Percentiles rank a stretch among this genome's conserved stretches.
phyloP scores from a whole-genome alignment of 1,140 invertebrate genomes.

The Drosophila micromelanica region DNA sequence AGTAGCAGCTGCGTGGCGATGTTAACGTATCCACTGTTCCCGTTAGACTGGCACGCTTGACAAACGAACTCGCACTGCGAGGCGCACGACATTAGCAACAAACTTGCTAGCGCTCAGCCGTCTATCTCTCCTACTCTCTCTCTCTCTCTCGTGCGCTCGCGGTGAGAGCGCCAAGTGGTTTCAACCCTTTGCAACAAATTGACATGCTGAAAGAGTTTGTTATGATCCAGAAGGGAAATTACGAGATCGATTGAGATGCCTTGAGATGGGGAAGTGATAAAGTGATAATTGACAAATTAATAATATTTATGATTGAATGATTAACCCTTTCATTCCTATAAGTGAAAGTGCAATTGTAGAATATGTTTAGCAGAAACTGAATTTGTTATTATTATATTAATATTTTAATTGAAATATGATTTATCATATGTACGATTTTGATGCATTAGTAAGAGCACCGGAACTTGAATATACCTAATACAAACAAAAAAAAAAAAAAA shows the following conservation, averaged over 20 bases:
- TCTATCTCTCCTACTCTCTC: not conserved
- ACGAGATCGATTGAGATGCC: not conserved
- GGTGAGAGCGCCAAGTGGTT: not conserved
- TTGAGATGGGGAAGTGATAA: not conserved
- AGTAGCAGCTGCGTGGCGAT: conserved; percentile 37
- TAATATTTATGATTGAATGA: not conserved
- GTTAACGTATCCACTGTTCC: conserved; percentile 71
- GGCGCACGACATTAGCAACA: conserved; percentile 31
- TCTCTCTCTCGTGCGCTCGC: too few species aligned
- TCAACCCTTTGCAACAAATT: conserved; percentile 15
- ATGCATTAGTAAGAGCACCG: too few species aligned
- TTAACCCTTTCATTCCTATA: too few species aligned
- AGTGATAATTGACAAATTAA: not conserved
- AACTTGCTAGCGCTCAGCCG: conserved; percentile 17
- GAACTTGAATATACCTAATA: too few species aligned
- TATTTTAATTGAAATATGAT: too few species aligned
- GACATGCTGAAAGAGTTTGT: conserved; percentile 2
- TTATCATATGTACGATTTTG: too few species aligned
- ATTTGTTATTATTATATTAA: too few species aligned
- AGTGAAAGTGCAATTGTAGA: too few species aligned
- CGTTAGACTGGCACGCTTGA: conserved; percentile 57
- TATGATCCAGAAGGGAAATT: not conserved
- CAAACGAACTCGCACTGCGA: conserved; percentile 12
- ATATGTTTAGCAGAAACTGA: too few species aligned
- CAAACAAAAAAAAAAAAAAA: too few species aligned